phyloP scores from a whole-genome alignment of 2,888 invertebrate genomes.

The Aspidiotus destructor region DNA sequence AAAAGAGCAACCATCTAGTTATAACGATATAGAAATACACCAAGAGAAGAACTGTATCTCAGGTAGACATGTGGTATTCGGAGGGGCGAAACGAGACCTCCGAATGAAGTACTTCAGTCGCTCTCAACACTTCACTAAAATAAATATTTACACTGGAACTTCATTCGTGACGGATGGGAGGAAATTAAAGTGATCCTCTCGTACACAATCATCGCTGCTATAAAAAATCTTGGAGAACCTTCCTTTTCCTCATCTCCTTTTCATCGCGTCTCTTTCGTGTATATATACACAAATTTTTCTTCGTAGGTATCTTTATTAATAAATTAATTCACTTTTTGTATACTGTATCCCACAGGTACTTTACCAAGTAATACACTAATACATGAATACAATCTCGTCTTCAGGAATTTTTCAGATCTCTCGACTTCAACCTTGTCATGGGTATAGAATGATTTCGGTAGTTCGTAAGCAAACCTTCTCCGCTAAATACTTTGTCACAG shows the following conservation, averaged over 20 bases:
- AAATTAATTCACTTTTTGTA: too few relatives aligned
- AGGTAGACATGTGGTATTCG: slow-evolving; percentile 18
- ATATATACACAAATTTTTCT: not conserved
- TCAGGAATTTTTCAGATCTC: slow-evolving; percentile 7
- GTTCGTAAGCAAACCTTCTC: slow-evolving; percentile 13
- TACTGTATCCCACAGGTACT: not conserved
- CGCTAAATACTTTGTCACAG: slow-evolving; percentile 30
- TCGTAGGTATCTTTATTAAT: too few relatives aligned
- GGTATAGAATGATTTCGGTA: slow-evolving; percentile 19
- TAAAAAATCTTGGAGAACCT: slow-evolving; percentile 18
- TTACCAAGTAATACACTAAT: slow-evolving; percentile 17
- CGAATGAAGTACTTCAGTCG: slow-evolving; percentile 20
- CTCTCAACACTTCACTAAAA: slow-evolving; percentile 30
- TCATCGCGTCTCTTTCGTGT: not conserved
- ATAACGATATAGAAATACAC: slow-evolving; percentile 1
- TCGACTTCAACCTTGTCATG: slow-evolving; percentile 7
- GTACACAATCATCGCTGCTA: slow-evolving; percentile 6
- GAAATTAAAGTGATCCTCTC: slow-evolving; percentile 29
- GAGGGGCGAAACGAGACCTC: slow-evolving; percentile 6
- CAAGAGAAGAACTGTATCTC: slow-evolving; percentile 21
- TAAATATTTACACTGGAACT: slow-evolving; percentile 25
- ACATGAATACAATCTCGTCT: slow-evolving; percentile 2
- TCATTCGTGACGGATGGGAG: slow-evolving; percentile 15
- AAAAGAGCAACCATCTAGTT: not conserved
- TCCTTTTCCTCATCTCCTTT: slow-evolving; percentile 5